These are phyloP conservation scores for Saccostrea glomerata DNA, from an alignment of 1,140 invertebrate genomes.

Conservation along the genomic window DNA sequence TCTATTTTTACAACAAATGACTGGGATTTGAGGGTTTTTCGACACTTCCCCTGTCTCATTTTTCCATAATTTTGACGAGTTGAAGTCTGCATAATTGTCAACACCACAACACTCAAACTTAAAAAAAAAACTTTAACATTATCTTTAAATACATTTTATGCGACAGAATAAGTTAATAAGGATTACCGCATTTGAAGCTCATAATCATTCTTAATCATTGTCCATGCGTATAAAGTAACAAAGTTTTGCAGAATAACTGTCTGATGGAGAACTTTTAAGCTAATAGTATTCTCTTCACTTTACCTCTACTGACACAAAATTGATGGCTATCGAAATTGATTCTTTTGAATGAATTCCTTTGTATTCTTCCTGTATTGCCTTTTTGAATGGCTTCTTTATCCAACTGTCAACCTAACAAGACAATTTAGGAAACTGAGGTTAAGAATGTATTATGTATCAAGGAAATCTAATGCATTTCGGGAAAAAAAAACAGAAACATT, in stretches of 20 bases:
- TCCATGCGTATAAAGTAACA: no score
- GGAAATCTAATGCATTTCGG: no score
- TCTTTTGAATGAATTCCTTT: conserved; percentile 56
- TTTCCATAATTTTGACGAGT: conserved; percentile 54
- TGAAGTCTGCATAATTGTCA: conserved; percentile 60
- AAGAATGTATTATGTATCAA: neutral
- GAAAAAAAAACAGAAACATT: neutral
- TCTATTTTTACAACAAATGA: conserved; percentile 41
- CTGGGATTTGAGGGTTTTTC: conserved; percentile 23
- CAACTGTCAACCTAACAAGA: conserved; percentile 51
- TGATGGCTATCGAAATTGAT: conserved; percentile 58
- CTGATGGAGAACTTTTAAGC: no score
- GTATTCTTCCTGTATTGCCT: conserved; percentile 56
- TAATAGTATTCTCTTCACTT: neutral
- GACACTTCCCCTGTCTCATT: neutral
- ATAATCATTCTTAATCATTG: no score
- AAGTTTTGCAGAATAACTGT: no score
- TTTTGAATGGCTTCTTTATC: conserved; percentile 56
- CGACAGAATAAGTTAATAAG: neutral
- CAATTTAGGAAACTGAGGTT: neutral
- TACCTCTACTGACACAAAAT: conserved; percentile 63
- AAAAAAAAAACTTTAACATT: neutral
- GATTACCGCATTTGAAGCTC: neutral
- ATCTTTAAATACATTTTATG: neutral
- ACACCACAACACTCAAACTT: conserved; percentile 67